A percentile compares a stretch with the other conserved stretches of the same genome.
Conservation (phyloP, 2,888 invertebrate genomes). For the Luffia ferchaultella region DNA sequence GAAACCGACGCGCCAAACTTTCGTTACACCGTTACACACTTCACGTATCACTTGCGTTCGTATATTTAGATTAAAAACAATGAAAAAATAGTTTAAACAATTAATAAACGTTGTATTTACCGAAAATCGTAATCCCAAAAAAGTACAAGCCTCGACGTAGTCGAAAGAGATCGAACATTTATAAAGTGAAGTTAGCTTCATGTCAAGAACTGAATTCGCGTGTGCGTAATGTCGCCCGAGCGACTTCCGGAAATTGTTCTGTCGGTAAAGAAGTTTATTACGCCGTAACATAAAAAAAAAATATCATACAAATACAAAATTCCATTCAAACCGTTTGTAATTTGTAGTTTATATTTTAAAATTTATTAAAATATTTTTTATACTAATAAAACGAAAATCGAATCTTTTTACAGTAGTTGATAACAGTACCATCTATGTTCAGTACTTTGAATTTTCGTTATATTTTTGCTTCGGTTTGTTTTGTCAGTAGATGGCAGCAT, state of each 20-base stretch:
- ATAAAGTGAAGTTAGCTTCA: slow-evolving; percentile 51
- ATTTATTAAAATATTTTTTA: no score
- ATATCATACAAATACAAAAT: no score
- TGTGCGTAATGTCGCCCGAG: slow-evolving; percentile 50
- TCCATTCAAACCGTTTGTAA: no score
- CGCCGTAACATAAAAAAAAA: slow-evolving; percentile 32
- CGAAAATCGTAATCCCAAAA: slow-evolving; percentile 57
- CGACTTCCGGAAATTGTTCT: slow-evolving; percentile 49
- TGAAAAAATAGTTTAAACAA: slow-evolving; percentile 23
- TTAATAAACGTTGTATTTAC: slow-evolving; percentile 42
- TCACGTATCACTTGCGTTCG: slow-evolving; percentile 7
- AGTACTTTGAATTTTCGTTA: no score
- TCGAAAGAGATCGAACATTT: slow-evolving; percentile 59
- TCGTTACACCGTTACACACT: slow-evolving; percentile 27
- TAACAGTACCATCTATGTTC: no score
- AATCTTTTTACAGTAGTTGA: no score
- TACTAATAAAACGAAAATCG: no score
- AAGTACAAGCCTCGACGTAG: slow-evolving; percentile 57
- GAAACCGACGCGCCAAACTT: slow-evolving; percentile 56
- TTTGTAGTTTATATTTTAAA: no score
- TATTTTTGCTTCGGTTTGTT: no score
- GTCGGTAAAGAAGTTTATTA: slow-evolving; percentile 47
- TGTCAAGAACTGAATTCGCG: slow-evolving; percentile 41
- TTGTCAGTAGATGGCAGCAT: no score
- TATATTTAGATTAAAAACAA: no score